Percentiles rank a stretch among this genome's conserved stretches.
These are phyloP conservation scores for Ceuthmochares aereus DNA, from an alignment of 2,113 vertebrate genomes.

Conservation along the genomic window DNA sequence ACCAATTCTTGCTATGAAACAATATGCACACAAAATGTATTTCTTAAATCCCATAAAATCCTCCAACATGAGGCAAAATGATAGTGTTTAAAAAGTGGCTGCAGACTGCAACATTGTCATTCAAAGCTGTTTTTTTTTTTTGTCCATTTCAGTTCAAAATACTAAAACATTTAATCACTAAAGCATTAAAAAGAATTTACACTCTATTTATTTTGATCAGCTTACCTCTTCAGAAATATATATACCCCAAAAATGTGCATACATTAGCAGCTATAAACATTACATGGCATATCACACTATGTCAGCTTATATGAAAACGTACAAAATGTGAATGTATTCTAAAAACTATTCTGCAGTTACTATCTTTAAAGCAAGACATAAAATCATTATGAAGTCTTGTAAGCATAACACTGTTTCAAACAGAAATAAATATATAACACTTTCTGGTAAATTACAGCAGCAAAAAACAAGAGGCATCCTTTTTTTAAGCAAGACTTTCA, in stretches of 20 bases:
- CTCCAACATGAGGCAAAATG: slow-evolving; percentile 84
- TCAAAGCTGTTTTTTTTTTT: slow-evolving; percentile 79
- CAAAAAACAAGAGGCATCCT: slow-evolving; percentile 86
- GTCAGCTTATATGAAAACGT: slow-evolving; percentile 99
- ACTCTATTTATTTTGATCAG: slow-evolving; percentile 85
- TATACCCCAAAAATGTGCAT: slow-evolving; percentile 95
- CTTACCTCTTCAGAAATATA: slow-evolving; percentile 98
- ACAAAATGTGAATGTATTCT: slow-evolving; percentile 98
- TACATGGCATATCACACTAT: slow-evolving; percentile 91
- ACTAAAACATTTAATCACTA: slow-evolving; percentile 90
- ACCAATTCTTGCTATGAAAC: slow-evolving; percentile 91
- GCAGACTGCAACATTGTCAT: slow-evolving; percentile 77
- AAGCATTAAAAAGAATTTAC: slow-evolving; percentile 93
- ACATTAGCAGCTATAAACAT: slow-evolving; percentile 97
- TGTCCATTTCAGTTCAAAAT: slow-evolving; percentile 86
- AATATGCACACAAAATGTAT: slow-evolving; percentile 90
- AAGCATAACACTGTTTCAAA: slow-evolving; percentile 90
- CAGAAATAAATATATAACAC: slow-evolving; percentile 92
- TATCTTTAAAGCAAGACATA: slow-evolving; percentile 93
- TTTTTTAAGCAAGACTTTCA: slow-evolving; percentile 81
- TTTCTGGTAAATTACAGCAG: slow-evolving; percentile 91
- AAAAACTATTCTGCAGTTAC: slow-evolving; percentile 93
- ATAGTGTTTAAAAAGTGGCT: slow-evolving; percentile 82
- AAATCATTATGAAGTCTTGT: slow-evolving; percentile 89
- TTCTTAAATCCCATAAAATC: slow-evolving; percentile 87